Evolutionary conservation across 2,797 vertebrate species (phyloP), one percentile per base, ranked within the genome.

Genomic region (Acomys russatus): DNA sequence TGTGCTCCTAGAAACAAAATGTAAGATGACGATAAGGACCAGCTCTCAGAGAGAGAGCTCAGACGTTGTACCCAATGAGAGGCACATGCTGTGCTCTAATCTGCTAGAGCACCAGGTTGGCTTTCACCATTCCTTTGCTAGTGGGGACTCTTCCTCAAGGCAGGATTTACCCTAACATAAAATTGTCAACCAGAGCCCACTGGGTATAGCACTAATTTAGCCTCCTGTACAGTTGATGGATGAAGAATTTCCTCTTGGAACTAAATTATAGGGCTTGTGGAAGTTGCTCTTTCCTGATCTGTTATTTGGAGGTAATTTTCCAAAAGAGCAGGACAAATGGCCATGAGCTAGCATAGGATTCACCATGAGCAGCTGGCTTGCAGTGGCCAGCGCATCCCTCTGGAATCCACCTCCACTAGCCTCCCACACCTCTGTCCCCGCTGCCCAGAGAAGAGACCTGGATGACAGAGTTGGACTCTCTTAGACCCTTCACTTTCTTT

Each of bases 301-400:
- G 98, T 99, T 99, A 99, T 99, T 99, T 99, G 98, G 98, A 98
- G 98, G 98, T 98, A 99, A 99, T 99, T 99, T 99, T 98, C 98
- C 98, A 98, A 98, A 98, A 98, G 98, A 97, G 98, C 93, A 98
- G 98, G 98, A 98, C 98, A 98, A 97, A 98, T 97, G 98, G 97
- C 98, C 98, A 98, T 97, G 97, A 98, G 98, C 98, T 98, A 98
- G 98, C 98, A 98, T 98, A 98, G 98, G 98, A 98, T 98, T 98
- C 98, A 97, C 98, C 97, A 64, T 94, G 98, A 98, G 97, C 98
- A 98, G 98, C 98, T 98, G 98, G 98, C 98, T 98, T 92, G 94
- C 91, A 96, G 98, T 87, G 96, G 97, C 98, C 97, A 93, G 96
- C 93, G 95, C 93, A 98, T 97, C 97, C 97, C 97, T 97, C 97